These are phyloP conservation scores for Chrysogorgia sp. DNA, from an alignment of 92 coral and sea anemone species.

Conservation along the genomic window DNA sequence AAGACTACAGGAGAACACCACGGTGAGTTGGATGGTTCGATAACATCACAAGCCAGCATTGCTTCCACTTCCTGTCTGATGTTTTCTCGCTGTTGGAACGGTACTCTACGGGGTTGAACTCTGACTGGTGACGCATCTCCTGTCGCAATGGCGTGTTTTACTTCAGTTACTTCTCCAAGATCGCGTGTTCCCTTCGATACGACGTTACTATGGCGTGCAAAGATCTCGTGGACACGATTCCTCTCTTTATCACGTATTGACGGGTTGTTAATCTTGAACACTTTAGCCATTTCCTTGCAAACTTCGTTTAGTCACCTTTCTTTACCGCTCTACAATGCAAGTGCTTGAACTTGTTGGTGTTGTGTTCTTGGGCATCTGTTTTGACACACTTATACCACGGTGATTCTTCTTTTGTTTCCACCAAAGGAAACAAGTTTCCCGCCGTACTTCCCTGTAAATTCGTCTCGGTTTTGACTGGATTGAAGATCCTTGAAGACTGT, in stretches of 20 bases:
- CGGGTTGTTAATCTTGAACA: slow-evolving; percentile 2
- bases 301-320: background rate
- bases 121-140: too few relatives aligned
- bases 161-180: background rate
- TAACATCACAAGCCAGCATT: too few relatives aligned
- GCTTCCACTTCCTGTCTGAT: too few relatives aligned
- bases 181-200: background rate
- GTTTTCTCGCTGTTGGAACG: too few relatives aligned
- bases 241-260: background rate
- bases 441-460: slow-evolving; percentile 40
- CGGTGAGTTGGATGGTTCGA: too few relatives aligned
- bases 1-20: too few relatives aligned
- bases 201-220: background rate
- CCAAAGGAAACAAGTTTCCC: slow-evolving; percentile 26
- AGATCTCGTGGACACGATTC: slow-evolving; percentile 10
- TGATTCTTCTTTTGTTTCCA: background rate
- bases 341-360: background rate
- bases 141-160: background rate
- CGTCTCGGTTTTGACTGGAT: slow-evolving; percentile 41
- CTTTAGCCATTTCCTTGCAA: background rate
- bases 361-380: too few relatives aligned
- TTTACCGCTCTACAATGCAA: background rate
- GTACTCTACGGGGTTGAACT: too few relatives aligned
- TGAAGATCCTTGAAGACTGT: too few relatives aligned
- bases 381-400: background rate